These are phyloP conservation scores for Paedocypris micromegethes DNA, from an alignment of 2,797 vertebrate species.

Conservation along the genomic window DNA sequence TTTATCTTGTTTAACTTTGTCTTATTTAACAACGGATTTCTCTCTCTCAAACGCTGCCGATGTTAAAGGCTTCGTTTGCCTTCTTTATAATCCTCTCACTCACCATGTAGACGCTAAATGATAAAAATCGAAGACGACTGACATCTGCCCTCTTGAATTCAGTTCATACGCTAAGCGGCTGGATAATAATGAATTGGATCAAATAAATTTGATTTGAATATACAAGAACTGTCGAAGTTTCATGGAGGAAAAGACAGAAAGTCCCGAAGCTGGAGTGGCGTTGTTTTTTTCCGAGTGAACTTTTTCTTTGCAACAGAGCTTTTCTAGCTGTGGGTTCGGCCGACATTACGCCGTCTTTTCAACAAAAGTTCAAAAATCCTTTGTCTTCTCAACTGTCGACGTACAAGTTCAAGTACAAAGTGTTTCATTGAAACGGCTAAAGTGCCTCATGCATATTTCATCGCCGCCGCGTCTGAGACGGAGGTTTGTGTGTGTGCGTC, in stretches of 20 bases:
- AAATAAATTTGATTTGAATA: constrained; percentile 16
- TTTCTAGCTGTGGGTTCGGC: too few relatives aligned
- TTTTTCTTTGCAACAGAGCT: too few relatives aligned
- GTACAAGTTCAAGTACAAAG: constrained; percentile 14
- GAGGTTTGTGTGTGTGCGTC: constrained; percentile 18
- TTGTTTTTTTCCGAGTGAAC: too few relatives aligned
- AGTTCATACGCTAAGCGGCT: constrained; percentile 2
- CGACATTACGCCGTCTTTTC: not conserved
- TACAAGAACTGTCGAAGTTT: too few relatives aligned
- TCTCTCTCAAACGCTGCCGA: too few relatives aligned
- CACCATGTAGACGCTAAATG: too few relatives aligned
- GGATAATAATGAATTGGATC: constrained; percentile 25
- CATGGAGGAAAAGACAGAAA: too few relatives aligned
- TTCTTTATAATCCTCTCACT: too few relatives aligned
- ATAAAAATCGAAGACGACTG: constrained; percentile 21
- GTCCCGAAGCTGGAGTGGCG: too few relatives aligned
- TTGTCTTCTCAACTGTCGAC: constrained; percentile 18
- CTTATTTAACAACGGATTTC: too few relatives aligned
- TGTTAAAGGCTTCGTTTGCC: constrained; percentile 6
- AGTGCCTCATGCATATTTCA: constrained; percentile 36
- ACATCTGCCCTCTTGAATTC: constrained; percentile 32
- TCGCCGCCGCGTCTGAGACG: constrained; percentile 18
- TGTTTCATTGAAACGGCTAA: constrained; percentile 20
- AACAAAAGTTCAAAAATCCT: constrained; percentile 18
- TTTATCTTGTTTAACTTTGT: too few relatives aligned